Base-by-base conservation (phyloP, 2,888 invertebrate genomes). In the Onthophagus sagittarius region DNA sequence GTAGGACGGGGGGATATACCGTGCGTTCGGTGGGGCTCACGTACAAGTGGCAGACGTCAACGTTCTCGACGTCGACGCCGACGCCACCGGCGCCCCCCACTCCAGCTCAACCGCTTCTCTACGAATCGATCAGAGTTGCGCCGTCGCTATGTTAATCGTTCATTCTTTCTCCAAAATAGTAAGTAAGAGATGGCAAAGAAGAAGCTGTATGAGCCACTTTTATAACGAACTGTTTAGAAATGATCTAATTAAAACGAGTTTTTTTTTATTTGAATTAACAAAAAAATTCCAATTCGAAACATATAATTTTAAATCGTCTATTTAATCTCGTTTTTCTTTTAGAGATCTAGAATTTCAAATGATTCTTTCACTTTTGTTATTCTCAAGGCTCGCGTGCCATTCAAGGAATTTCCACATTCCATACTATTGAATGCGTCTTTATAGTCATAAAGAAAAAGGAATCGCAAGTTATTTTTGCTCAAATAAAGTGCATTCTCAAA, bases 81-180 rank as follows among this genome's bases (percentile, higher is more conserved):
- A 73, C 72, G 75, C 84, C 86, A 85, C 79, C 82, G 77, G 78
- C 80, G 78, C 81, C 83, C 83, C 83, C 82, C 84, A 82, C 80
- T 81, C 75, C 76, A 72, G 74, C 65, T 53, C 11, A 9, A 63
- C 65, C 72, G 77, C 75, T 79, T 80, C 80, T 71, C 65, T 69
- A 71, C 70, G 77, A 76, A 81, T 81, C 80, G 80, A 81, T 81
- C 80, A 77, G 76, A 71, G 83, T 81, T 82, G 80, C 79, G 82
- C 85, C 84, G 86, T 76, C 78, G 77, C 77, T 70, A 70, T 71
- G 62, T 13, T 72, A 69, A 63, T 70, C 15, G 70, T 72, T 74
- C 69, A 67, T 71, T 73, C 65, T 69, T 74, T 70, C 69, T 53
- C 39, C 1, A 53, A 53, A 53, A 53, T 53, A 9, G 39, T 11